Conservation (phyloP, 2,888 invertebrate species). For the Tetragnatha montana region DNA sequence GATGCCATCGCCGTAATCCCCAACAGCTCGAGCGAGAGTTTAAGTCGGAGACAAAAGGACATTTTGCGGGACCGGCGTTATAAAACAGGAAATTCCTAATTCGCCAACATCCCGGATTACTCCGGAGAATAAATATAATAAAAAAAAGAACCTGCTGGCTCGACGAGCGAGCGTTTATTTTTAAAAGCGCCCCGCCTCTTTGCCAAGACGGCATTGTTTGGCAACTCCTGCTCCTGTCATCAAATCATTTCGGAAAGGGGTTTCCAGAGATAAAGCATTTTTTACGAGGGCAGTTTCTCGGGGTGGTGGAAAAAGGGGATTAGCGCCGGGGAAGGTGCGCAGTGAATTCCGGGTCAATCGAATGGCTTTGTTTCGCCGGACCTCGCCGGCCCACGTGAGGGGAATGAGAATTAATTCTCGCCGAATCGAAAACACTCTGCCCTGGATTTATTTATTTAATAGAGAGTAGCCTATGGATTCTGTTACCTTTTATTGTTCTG, state of each 20-base stretch:
- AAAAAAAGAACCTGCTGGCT: constrained; percentile 25
- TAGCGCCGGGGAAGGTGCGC: neutral
- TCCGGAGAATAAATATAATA: constrained; percentile 12
- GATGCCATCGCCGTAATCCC: neutral
- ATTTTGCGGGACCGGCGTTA: neutral
- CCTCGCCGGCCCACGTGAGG: too few relatives aligned
- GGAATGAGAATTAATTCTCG: too few relatives aligned
- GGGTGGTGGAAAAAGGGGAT: constrained; percentile 5
- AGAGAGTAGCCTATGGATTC: too few relatives aligned
- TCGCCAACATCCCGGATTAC: constrained; percentile 26
- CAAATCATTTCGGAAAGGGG: constrained; percentile 51
- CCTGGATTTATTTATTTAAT: too few relatives aligned
- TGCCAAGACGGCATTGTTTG: constrained; percentile 57
- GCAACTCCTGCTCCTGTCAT: constrained; percentile 43
- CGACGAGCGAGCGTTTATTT: constrained; percentile 40
- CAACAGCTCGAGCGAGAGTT: neutral
- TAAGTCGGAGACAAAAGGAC: neutral
- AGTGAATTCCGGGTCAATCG: neutral
- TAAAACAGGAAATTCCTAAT: constrained; percentile 46
- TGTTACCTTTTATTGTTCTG: too few relatives aligned
- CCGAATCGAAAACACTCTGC: too few relatives aligned
- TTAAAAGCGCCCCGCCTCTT: constrained; percentile 14
- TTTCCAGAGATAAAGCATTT: constrained; percentile 44
- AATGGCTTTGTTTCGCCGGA: neutral
- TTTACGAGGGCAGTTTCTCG: constrained; percentile 25